These are phyloP conservation scores for Schizaphis graminum DNA, from an alignment of 2,888 invertebrate species.

Conservation along the genomic window DNA sequence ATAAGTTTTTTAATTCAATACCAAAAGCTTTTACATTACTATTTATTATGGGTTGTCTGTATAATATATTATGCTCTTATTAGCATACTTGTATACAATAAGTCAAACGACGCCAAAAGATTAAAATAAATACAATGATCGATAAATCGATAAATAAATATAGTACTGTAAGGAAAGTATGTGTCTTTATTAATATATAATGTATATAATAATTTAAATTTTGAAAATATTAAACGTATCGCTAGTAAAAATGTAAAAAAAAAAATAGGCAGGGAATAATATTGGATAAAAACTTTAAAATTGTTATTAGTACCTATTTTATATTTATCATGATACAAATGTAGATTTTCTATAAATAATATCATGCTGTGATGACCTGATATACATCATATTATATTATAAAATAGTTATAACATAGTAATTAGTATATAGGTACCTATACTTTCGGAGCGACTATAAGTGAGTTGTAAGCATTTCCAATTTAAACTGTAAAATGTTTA, in stretches of 20 bases:
- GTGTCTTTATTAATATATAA: background rate
- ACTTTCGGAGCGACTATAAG: background rate
- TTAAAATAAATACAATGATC: background rate
- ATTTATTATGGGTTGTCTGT: background rate
- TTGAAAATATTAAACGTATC: background rate
- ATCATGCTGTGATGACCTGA: background rate
- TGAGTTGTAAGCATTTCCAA: background rate
- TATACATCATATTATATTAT: background rate
- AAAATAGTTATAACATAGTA: background rate
- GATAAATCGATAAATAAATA: background rate
- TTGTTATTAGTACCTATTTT: background rate
- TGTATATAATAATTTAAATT: background rate
- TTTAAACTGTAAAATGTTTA: background rate
- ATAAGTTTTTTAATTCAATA: background rate
- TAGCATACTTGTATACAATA: background rate
- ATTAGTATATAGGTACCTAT: background rate
- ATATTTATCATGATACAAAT: background rate
- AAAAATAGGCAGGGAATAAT: background rate
- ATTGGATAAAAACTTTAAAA: background rate
- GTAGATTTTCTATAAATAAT: background rate
- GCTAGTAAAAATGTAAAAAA: too few relatives aligned
- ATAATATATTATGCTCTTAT: background rate
- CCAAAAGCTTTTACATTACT: background rate
- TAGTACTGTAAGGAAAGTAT: background rate
- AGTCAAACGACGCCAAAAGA: background rate